Evolutionary conservation across 2,797 vertebrate genomes (phyloP).

Genomic region (Onychomys arenicola): DNA sequence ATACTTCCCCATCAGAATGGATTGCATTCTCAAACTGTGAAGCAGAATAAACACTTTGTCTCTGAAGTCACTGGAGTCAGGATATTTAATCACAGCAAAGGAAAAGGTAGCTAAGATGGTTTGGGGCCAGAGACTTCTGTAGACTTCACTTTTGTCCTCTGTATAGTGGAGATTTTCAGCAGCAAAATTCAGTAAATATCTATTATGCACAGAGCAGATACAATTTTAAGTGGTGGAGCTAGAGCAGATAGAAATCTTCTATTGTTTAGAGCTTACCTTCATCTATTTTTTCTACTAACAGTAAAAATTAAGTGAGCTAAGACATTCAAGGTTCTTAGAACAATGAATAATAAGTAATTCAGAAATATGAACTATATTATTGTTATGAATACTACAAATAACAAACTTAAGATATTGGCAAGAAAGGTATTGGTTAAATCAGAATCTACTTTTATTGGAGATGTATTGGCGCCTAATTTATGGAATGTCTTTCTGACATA

Average conservation of each 20-base stretch:
- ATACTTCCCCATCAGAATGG: not conserved
- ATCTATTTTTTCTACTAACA: not conserved
- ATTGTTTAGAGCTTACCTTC: not conserved
- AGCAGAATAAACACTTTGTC: not conserved
- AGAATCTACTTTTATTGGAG: not conserved
- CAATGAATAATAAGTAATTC: not conserved
- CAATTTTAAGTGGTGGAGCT: not conserved
- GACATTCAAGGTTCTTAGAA: not conserved
- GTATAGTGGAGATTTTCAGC: not conserved
- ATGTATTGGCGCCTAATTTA: not conserved
- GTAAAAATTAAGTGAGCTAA: constrained; percentile 31
- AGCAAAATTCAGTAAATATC: not conserved
- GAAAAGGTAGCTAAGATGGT: not conserved
- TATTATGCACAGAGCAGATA: not conserved
- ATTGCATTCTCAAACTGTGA: not conserved
- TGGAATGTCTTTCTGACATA: not conserved
- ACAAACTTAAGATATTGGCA: not conserved
- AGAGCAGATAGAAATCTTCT: not conserved
- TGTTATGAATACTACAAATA: not conserved
- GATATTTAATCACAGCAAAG: not conserved
- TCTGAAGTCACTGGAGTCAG: not conserved
- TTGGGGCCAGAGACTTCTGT: not conserved
- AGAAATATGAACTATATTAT: not conserved
- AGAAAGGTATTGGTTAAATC: not conserved
- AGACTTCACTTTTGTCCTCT: not conserved